Base-by-base conservation (phyloP, 1,140 invertebrate species). In the Ceratina calcarata region DNA sequence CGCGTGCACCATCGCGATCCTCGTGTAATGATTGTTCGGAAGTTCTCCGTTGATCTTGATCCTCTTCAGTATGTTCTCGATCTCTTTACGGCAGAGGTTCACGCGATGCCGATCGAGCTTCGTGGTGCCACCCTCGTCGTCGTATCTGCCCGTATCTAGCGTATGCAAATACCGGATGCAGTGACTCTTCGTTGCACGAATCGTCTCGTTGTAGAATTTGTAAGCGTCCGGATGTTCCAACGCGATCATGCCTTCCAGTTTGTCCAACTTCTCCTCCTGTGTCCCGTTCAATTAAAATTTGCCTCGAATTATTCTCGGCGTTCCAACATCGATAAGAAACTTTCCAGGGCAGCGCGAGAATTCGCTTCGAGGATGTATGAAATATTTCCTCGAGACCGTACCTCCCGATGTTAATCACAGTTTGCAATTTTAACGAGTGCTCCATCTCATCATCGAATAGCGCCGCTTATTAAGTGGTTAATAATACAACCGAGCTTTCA, bases 1-100 rank as follows among this genome's bases (percentile, higher is more conserved):
- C 2, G 87, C 91, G 55, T 93, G 91, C 18, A 84, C 37, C 88
- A 92, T 89, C 3, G 92, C 92, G 27, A 93, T 93, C 27, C 86
- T 90, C 10, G 90, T 82, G 49, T 89, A 91, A 65, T 89, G 81
- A 55, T 93, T 92, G 22, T 89, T 88, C 0, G 78, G 78, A n/a
- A 93, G 88, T 37, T 82, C 78, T 13, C 92, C 92, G 68, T 91
- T 91, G 57, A 90, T 87, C 81, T 90, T 88, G 32, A 93, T 88
- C 60, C 86, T 88, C 69, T 82, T 85, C 20, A 93, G 78, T 37
- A 93, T 83, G 24, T 85, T 79, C 62, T 92, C 87, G 49, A 93
- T 85, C 55, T 84, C 85, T 45, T 81, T 70, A 8, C 85, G 87
- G 62, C 92, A 93, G 8, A 90, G 27, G 68, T 91, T 91, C 37